Evolutionary conservation across 2,888 invertebrate genomes (phyloP), one percentile per base, ranked within the genome.

Genomic region (Caenorhabditis sulstoni): DNA sequence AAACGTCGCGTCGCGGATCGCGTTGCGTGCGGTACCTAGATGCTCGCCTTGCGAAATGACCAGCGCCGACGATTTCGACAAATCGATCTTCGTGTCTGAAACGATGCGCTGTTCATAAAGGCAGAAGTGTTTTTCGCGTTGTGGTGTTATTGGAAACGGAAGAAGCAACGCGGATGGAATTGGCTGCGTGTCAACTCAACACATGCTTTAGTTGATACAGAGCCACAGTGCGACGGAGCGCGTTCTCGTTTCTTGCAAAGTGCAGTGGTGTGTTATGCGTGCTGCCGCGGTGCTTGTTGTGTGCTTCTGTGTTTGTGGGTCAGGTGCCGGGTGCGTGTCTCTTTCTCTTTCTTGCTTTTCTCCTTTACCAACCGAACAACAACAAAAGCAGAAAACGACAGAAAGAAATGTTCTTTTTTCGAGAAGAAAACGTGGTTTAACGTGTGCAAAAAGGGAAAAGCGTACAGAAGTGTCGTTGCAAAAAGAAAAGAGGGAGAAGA

Each of bases 381-480:
- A 29, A 41, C 41, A 41, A 11, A 41, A 41, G 41, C 41, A 3
- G 11, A 11, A 41, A 41, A 41, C 41, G 41, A 53, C 52, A 53
- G 35, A 53, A 35, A 35, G 53, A 37, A 35, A 35, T 37, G n/a
- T n/a, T n/a, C n/a, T n/a, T n/a, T n/a, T n/a, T n/a, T n/a, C n/a
- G 3, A 53, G 29, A 53, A 47, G 16, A 44, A 23, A n/a, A 52
- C 23, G 52, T 35, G 35, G 53, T 53, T 53, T 53, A 53, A 35
- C 7, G 29, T 5, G 29, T 29, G 29, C 4, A 29, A 12, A 14
- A 29, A 3, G 3, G n/a, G 18, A 53, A 11, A 53, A n/a, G 35
- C 14, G 16, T 5, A 7, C 11, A 11, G 14, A 3, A 41, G 41
- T 5, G 37, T n/a, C n/a, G n/a, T n/a, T n/a, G n/a, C n/a, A n/a